A percentile compares a stretch with the other conserved stretches of the same genome.
These are phyloP conservation scores for Torymus auratus DNA, from an alignment of 2,888 invertebrate species.

Conservation along the genomic window DNA sequence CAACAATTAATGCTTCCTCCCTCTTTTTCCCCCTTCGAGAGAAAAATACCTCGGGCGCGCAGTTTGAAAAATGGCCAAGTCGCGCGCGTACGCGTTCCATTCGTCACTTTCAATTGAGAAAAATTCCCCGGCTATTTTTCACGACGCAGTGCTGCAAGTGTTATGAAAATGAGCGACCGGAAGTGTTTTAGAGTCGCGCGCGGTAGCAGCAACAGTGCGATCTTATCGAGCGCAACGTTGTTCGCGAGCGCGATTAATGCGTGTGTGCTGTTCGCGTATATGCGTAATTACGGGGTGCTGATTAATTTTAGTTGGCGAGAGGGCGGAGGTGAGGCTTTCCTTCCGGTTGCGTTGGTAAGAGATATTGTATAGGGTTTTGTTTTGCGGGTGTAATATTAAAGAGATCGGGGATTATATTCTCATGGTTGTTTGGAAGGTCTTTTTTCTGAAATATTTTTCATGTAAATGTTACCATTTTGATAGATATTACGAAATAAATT, in stretches of 20 bases:
- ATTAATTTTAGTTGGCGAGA: constrained; percentile 37
- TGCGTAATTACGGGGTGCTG: constrained; percentile 38
- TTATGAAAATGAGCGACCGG: constrained; percentile 22
- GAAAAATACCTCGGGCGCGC: constrained; percentile 1
- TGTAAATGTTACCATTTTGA: no score
- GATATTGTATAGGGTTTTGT: background rate
- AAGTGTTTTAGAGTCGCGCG: constrained; percentile 22
- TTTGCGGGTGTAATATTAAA: background rate
- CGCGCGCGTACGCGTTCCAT: background rate
- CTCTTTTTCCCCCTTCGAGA: background rate
- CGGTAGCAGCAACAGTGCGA: background rate
- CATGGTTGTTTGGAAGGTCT: no score
- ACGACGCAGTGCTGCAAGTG: background rate
- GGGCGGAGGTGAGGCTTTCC: background rate
- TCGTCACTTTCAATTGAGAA: constrained; percentile 29
- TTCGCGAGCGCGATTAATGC: constrained; percentile 25
- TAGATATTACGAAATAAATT: no score
- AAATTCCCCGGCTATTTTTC: constrained; percentile 19
- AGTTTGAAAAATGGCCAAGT: constrained; percentile 14
- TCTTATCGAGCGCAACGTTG: constrained; percentile 13
- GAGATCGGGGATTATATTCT: no score
- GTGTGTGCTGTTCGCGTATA: background rate
- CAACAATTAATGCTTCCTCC: constrained; percentile 13
- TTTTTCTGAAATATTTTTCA: no score
- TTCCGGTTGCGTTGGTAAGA: no score